These are phyloP conservation scores for Nibea coibor DNA, from an alignment of 2,113 vertebrate species.

Conservation along the genomic window DNA sequence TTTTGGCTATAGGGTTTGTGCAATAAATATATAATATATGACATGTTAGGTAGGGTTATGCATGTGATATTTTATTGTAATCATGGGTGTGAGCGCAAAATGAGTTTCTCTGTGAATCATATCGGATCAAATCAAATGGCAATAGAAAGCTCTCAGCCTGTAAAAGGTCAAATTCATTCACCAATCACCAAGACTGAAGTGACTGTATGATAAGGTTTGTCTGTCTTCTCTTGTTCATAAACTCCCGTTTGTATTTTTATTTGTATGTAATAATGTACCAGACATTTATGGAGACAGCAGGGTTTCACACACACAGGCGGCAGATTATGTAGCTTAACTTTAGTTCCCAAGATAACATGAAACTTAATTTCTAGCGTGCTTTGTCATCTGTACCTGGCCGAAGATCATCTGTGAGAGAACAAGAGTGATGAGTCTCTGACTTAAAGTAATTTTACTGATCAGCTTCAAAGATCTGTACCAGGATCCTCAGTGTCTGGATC, in stretches of 20 bases:
- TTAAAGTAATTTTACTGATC: too few relatives aligned
- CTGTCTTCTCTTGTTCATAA: not conserved
- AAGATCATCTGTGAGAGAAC: not conserved
- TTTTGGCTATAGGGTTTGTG: not conserved
- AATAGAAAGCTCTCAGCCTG: not conserved
- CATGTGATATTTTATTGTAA: not conserved
- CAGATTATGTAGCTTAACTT: not conserved
- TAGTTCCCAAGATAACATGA: not conserved
- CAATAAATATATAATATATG: not conserved
- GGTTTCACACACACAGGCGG: not conserved
- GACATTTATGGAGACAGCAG: not conserved
- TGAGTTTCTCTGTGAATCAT: not conserved
- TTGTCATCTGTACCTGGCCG: not conserved
- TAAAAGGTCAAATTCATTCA: not conserved
- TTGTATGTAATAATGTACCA: not conserved
- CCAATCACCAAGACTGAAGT: not conserved
- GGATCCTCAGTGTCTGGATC: too few relatives aligned
- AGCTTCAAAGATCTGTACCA: too few relatives aligned
- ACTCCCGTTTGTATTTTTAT: not conserved
- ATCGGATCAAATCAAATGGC: not conserved
- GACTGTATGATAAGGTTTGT: not conserved
- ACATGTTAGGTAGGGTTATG: not conserved
- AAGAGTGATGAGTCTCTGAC: too few relatives aligned
- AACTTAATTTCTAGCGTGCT: too few relatives aligned
- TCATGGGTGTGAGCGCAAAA: not conserved